Conservation (phyloP, 2,888 invertebrate species). For the Drosophila longiperda region DNA sequence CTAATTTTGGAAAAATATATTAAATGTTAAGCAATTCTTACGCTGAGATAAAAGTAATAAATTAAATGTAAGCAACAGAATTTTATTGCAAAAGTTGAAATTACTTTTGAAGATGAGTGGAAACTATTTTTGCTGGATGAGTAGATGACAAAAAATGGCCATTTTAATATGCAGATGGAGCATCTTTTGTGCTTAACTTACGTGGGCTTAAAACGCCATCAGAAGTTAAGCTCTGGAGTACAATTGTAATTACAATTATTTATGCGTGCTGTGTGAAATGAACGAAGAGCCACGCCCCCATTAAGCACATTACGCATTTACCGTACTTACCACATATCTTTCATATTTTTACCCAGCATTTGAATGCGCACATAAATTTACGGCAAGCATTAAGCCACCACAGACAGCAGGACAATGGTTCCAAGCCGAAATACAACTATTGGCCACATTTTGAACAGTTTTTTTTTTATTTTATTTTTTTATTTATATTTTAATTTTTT, state of each 20-base stretch:
- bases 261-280: slow-evolving; percentile 42
- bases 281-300: slow-evolving; percentile 25
- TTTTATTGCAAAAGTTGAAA: background rate
- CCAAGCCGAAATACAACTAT: slow-evolving; percentile 45
- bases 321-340: slow-evolving; percentile 29
- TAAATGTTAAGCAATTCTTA: background rate
- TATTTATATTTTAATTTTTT: slow-evolving; percentile 14
- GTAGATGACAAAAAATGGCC: background rate
- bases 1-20: background rate
- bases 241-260: slow-evolving; percentile 65
- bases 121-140: background rate
- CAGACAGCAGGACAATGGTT: slow-evolving; percentile 31
- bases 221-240: slow-evolving; percentile 59
- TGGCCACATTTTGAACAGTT: slow-evolving; percentile 33
- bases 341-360: slow-evolving; percentile 38
- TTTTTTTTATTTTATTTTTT: background rate
- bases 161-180: background rate
- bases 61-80: background rate
- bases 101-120: background rate
- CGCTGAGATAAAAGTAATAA: background rate
- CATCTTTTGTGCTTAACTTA: slow-evolving; percentile 9
- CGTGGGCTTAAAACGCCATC: slow-evolving; percentile 45
- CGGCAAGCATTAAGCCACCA: slow-evolving; percentile 38
- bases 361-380: slow-evolving; percentile 50
- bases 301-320: slow-evolving; percentile 24